A percentile compares a stretch with the other conserved stretches of the same genome.
phyloP scores from a whole-genome alignment of 1,140 invertebrate species.

The Proctacanthus coquilletti region DNA sequence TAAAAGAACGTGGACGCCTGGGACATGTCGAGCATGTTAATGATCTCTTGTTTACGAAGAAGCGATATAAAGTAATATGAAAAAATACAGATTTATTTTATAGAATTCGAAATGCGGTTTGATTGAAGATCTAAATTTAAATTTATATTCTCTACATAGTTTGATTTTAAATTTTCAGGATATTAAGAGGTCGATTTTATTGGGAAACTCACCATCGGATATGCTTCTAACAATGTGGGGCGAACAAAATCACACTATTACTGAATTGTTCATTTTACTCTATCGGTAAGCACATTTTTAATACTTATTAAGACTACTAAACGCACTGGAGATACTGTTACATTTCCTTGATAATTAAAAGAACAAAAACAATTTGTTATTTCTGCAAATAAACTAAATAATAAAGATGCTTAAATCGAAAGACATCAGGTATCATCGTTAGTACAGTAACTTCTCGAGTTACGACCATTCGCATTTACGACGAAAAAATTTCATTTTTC shows the following conservation, averaged over 20 bases:
- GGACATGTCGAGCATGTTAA: background rate
- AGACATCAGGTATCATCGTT: no score
- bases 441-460: no score
- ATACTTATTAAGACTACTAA: background rate
- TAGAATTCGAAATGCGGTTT: background rate
- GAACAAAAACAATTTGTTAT: no score
- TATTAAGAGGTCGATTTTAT: slow-evolving; percentile 31
- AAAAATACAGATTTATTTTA: slow-evolving; percentile 1
- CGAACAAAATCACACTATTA: slow-evolving; percentile 59
- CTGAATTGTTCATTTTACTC: slow-evolving; percentile 57
- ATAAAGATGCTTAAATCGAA: no score
- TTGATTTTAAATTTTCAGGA: slow-evolving; percentile 19
- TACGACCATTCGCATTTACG: no score
- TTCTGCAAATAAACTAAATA: no score
- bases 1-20: background rate
- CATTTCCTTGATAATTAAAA: no score
- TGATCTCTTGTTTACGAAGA: no score
- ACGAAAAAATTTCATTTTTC: no score
- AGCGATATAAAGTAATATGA: no score
- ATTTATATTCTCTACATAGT: background rate
- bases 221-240: slow-evolving; percentile 63
- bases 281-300: slow-evolving; percentile 20
- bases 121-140: background rate
- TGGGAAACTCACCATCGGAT: slow-evolving; percentile 52
- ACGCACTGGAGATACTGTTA: no score